Evolutionary conservation across 2,113 vertebrate genomes (phyloP).

Genomic region (Eclectus roratus): DNA sequence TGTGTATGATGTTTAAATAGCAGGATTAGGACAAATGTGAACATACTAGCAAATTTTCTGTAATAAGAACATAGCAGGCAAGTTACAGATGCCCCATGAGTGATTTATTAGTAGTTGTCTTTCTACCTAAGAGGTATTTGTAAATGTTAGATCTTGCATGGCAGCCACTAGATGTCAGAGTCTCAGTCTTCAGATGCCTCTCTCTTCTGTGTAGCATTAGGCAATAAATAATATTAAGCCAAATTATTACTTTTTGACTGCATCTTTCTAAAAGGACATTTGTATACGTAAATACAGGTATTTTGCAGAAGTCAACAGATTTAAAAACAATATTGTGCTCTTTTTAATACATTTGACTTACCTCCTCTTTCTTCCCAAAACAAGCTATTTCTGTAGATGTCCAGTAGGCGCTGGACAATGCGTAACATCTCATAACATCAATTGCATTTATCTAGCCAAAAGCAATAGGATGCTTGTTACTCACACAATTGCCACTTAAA

Average conservation of each 20-base stretch:
- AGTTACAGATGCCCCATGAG: neutral
- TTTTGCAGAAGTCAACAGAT: neutral
- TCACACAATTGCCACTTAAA: neutral
- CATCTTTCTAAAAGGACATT: neutral
- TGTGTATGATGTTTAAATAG: neutral
- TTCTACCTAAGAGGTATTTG: neutral
- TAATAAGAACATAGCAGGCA: neutral
- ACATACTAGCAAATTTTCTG: neutral
- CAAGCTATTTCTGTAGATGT: neutral
- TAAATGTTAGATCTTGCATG: neutral
- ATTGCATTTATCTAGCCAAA: neutral
- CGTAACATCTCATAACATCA: neutral
- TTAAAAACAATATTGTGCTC: neutral
- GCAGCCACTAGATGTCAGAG: conserved; percentile 49
- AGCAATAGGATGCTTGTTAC: neutral
- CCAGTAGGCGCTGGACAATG: neutral
- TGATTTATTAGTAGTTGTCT: neutral
- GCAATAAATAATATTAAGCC: neutral
- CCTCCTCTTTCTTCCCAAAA: neutral
- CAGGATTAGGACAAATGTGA: neutral
- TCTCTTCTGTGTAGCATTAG: neutral
- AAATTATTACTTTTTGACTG: neutral
- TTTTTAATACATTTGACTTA: neutral
- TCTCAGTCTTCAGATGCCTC: neutral
- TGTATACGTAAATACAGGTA: neutral